These are phyloP conservation scores for Dioctria linearis DNA, from an alignment of 2,888 invertebrate species.

Conservation along the genomic window DNA sequence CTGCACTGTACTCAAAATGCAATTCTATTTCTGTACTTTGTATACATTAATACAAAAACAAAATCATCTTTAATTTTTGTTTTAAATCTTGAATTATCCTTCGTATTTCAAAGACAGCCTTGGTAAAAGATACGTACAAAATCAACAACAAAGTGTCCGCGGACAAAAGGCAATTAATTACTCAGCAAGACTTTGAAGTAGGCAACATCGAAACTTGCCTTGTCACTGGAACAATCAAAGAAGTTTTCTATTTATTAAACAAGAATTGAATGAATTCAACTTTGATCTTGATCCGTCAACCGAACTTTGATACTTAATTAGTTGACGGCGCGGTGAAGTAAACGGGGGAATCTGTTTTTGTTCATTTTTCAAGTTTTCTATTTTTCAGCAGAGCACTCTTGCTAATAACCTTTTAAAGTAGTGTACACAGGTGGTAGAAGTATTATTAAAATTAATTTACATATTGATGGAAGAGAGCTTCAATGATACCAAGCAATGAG, in stretches of 20 bases:
- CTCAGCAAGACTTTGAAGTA: constrained; percentile 21
- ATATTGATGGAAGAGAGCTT: no score
- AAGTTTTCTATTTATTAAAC: constrained; percentile 21
- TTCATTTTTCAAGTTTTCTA: no score
- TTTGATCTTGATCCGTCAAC: constrained; percentile 28
- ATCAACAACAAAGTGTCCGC: constrained; percentile 23
- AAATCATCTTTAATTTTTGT: no score
- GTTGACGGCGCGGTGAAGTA: background rate
- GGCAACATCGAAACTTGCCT: constrained; percentile 5
- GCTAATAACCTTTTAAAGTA: constrained; percentile 1
- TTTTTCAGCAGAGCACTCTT: background rate
- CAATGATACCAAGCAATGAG: no score
- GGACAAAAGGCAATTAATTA: constrained; percentile 21
- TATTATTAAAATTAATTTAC: no score
- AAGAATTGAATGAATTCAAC: background rate
- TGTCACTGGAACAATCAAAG: constrained; percentile 17
- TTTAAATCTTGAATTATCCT: no score
- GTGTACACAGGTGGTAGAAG: background rate
- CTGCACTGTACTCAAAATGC: no score
- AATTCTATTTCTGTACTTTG: no score
- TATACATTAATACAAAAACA: no score
- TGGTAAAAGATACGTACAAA: background rate
- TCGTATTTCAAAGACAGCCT: no score
- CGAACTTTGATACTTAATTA: constrained; percentile 34
- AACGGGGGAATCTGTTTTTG: no score